Base-by-base conservation (phyloP, 2,113 vertebrate genomes). In the Vidua macroura region DNA sequence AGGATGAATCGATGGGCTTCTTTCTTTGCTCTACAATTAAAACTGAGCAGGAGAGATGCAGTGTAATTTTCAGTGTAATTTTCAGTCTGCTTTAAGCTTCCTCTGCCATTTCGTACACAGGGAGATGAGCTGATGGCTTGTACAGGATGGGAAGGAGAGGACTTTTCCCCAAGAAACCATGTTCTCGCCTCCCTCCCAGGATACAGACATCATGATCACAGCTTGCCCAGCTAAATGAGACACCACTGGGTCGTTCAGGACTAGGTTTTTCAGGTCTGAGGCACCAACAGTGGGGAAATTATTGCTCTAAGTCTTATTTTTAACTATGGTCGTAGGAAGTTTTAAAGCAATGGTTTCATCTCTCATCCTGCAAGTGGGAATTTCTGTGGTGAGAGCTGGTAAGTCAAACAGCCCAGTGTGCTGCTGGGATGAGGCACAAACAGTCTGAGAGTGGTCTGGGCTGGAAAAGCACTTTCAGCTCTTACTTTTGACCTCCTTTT, bases 11-110 rank as follows among this genome's bases (percentile, higher is more conserved):
- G 2, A 92, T 92, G 81, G 64, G 43, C 78, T 91, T 28, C 86
- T 87, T 91, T 87, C 89, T 95, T 94, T 87, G 84, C 91, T 85
- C 66, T 67, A 51, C 95, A 95, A 95, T 94, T 95, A 96, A 85
- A 91, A 91, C 35, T 0, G 2, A 73, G 74, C 77, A 60, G 87
- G 62, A 92, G 80, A 84, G 66, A 59, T 53, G 35, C 44, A 46
- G 74, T 21, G 73, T 67, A 67, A 91, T 91, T 88, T 66, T 53
- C 39, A 53, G 59, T 15, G 64, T 76, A 58, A 89, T 92, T 85
- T 75, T 75, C 87, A 91, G 44, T 11, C 53, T 64, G 44, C 58
- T 92, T 76, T 44, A 64, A 86, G 58, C 41, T 58, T 83, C 51
- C 53, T 77, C 49, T 68, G 64, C 24, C 2, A 1, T 48, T 81